Conservation (phyloP, 2,888 invertebrate species). For the Drosophila cognata region DNA sequence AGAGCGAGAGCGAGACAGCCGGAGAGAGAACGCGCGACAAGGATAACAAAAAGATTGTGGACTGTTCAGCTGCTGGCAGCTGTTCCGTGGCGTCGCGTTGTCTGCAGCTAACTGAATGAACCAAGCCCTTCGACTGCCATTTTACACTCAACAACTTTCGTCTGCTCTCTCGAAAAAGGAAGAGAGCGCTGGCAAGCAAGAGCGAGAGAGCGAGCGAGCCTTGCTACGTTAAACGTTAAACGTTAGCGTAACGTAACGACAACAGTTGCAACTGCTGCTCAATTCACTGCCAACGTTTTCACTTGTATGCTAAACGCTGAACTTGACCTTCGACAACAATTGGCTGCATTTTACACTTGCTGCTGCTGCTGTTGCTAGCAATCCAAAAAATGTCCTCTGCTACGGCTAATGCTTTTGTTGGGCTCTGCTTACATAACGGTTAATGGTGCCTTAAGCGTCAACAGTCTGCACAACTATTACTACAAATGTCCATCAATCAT, state of each 20-base stretch:
- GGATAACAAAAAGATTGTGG: conserved; percentile 13
- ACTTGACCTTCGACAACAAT: conserved; percentile 77
- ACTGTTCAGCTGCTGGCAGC: conserved; percentile 26
- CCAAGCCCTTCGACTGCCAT: conserved; percentile 20
- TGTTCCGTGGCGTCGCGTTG: conserved; percentile 51
- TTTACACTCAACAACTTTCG: conserved; percentile 52
- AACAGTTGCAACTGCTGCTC: conserved; percentile 26
- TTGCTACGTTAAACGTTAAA: conserved; percentile 37
- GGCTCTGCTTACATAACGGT: conserved; percentile 29
- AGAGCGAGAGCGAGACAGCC: conserved; percentile 1
- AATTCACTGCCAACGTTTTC: conserved; percentile 18
- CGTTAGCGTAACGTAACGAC: conserved; percentile 41
- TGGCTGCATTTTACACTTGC: conserved; percentile 8
- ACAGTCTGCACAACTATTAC: conserved; percentile 20
- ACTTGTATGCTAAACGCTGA: conserved; percentile 52
- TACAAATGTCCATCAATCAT: conserved; percentile 59
- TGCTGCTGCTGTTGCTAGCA: conserved; percentile 9
- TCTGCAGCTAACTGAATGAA: conserved; percentile 67
- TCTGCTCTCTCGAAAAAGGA: not conserved
- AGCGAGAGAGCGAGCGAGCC: conserved; percentile 9
- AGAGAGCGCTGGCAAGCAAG: conserved; percentile 8
- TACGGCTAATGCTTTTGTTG: conserved; percentile 19
- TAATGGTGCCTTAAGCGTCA: conserved; percentile 31
- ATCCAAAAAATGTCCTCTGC: not conserved
- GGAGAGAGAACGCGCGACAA: conserved; percentile 22